Evolutionary conservation across 1,140 invertebrate species (phyloP), one percentile per base, ranked within the genome.

Genomic region (Pogonognathellus flavescens): DNA sequence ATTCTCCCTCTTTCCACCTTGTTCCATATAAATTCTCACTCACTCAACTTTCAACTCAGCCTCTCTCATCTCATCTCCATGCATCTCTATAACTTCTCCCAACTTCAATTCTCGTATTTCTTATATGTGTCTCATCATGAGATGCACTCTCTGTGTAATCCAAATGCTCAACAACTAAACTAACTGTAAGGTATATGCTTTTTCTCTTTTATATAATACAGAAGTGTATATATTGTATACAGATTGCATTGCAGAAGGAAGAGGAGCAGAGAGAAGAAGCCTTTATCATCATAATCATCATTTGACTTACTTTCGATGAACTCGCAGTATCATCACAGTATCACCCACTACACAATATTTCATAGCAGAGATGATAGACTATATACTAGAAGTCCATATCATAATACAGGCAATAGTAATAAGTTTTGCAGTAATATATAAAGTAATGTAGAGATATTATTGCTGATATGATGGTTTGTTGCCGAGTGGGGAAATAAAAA

Each of bases 11-110:
- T 9, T 11, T 14, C 20, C 60, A 66, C 20, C 20, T 66, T 31
- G 62, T 66, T 66, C 62, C 22, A 66, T 25, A 66, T 66, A 3
- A 66, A 4, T 31, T n/a, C n/a, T n/a, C n/a, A n/a, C 62, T 16
- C 62, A 66, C 25, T 66, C 20, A 66, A 66, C 62, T 66, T 66
- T 66, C 62, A 66, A 31, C 11, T 13, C 60, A 25, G 25, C 60
- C 10, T 22, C 18, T 22, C 20, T 22, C n/a, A 22, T 66, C 60
- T 22, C 59, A 22, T 59, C 20, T 20, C n/a, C 14, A 59, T 60
- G 11, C 0, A 66, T 14, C 62, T n/a, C 22, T 25, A 66, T 25
- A n/a, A n/a, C 31, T 3, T 41, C 31, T 6, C 6, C 31, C 62
- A 66, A 66, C 62, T 66, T 66, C 62, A 66, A 11, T 66, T 22